Evolutionary conservation across 1,140 invertebrate species (phyloP).

Genomic region (Anastrepha ludens): DNA sequence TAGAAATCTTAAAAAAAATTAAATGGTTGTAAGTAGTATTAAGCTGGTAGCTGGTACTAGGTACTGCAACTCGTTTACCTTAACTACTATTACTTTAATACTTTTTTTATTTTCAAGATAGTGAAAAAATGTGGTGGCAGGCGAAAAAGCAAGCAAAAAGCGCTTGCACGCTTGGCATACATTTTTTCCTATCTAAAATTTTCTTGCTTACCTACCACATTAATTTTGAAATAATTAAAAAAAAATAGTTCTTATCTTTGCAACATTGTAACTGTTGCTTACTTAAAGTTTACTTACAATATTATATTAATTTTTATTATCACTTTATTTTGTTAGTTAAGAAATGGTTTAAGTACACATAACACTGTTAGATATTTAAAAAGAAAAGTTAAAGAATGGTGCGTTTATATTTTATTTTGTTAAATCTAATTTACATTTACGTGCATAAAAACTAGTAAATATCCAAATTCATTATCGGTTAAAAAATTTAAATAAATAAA

Average conservation of each 20-base stretch:
- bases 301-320: slow-evolving; percentile 37
- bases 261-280: not conserved
- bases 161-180: not conserved
- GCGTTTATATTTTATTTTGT: slow-evolving; percentile 20
- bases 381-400: not conserved
- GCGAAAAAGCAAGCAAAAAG: too few species aligned
- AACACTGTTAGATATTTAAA: slow-evolving; percentile 30
- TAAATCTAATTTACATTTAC: slow-evolving; percentile 1
- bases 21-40: slow-evolving; percentile 46
- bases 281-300: slow-evolving; percentile 40
- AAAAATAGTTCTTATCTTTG: not conserved
- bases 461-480: not conserved
- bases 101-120: not conserved
- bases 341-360: slow-evolving; percentile 35
- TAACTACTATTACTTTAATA: slow-evolving; percentile 1
- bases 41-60: slow-evolving; percentile 41
- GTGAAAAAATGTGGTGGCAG: not conserved
- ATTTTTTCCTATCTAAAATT: not conserved
- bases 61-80: slow-evolving; percentile 15
- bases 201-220: not conserved
- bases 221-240: slow-evolving; percentile 15
- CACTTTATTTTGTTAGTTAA: slow-evolving; percentile 1
- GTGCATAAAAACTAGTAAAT: not conserved
- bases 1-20: slow-evolving; percentile 28
- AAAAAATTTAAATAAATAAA: not conserved